These are phyloP conservation scores for Ciconia stormi DNA, from an alignment of 2,113 vertebrate species.

Conservation along the genomic window DNA sequence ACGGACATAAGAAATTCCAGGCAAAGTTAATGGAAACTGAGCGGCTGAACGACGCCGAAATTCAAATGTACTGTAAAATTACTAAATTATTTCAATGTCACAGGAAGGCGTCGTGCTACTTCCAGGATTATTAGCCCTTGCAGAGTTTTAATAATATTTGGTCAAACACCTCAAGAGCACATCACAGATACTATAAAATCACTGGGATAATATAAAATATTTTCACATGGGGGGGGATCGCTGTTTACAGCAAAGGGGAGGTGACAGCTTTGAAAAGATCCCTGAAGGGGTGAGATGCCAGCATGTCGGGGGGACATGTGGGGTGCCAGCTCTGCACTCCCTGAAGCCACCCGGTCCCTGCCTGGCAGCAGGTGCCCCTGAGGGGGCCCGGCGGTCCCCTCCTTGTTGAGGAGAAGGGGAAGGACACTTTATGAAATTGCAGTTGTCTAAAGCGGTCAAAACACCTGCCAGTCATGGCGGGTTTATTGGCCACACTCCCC, in stretches of 20 bases:
- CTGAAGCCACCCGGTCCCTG: background rate
- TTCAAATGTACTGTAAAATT: constrained; percentile 80
- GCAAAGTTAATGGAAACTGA: constrained; percentile 75
- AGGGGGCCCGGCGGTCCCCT: background rate
- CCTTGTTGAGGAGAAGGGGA: background rate
- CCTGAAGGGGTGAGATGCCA: background rate
- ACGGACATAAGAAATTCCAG: constrained; percentile 64
- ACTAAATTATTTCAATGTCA: constrained; percentile 76
- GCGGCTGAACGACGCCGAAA: constrained; percentile 52
- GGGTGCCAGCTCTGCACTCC: background rate
- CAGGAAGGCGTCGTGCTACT: constrained; percentile 27
- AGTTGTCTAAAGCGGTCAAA: constrained; percentile 40
- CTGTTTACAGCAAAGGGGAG: background rate
- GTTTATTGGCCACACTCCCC: constrained; percentile 51
- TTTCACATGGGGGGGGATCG: background rate
- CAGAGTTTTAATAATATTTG: constrained; percentile 69
- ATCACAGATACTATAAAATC: background rate
- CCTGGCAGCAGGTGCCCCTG: background rate
- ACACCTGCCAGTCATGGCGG: constrained; percentile 69
- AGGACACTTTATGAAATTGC: constrained; percentile 61
- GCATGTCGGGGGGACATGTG: rapidly evolving
- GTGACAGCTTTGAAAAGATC: background rate
- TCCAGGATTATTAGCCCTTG: constrained; percentile 70
- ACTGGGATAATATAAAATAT: background rate
- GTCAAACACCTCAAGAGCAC: constrained; percentile 54